Base-by-base conservation (phyloP, 1,140 invertebrate species). In the Bombus cullumanus region DNA sequence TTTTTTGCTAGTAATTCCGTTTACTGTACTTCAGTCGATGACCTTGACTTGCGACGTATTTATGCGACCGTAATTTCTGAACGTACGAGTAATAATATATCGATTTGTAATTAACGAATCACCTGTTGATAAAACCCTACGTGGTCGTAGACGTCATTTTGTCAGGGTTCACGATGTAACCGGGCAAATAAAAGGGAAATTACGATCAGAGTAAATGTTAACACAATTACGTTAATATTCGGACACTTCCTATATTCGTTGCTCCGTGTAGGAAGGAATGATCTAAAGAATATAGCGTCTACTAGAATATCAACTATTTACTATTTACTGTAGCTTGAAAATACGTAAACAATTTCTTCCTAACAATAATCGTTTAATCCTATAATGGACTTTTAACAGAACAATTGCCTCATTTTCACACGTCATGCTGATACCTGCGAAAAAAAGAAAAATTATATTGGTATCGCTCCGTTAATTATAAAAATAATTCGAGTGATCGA, bases 61-160 rank as follows among this genome's bases (percentile, higher is more conserved):
- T 39, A 37, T 25, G 0, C 34, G 25, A 39, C 22, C 10, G 34
- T 39, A 69, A n/a, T 41, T 72, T 41, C 1, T 41, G 28, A n/a
- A n/a, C 69, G 12, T 53, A 53, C 47, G 6, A 53, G 5, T 72
- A 41, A 72, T 41, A 72, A 41, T 9, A 37, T 43, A 72, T 72
- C 71, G 71, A 72, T 72, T 72, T 41, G 71, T 41, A 72, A 72
- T 72, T 72, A 72, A n/a, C 15, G 37, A 3, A 39, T 69, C 25
- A 39, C 68, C 37, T 69, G 37, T 69, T 39, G 68, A 37, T 22
- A 9, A 68, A 68, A 34, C 15, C 9, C 22, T 37, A 10, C 22
- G 18, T 25, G 34, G 15, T 25, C 25, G 22, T 39, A 39, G 22
- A 39, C 4, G 31, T 37, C 18, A 37, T 25, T 37, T 37, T 9